Evolutionary conservation across 2,888 invertebrate species (phyloP), one percentile per base, ranked within the genome.

Genomic region (Cryptocephalus moraei): DNA sequence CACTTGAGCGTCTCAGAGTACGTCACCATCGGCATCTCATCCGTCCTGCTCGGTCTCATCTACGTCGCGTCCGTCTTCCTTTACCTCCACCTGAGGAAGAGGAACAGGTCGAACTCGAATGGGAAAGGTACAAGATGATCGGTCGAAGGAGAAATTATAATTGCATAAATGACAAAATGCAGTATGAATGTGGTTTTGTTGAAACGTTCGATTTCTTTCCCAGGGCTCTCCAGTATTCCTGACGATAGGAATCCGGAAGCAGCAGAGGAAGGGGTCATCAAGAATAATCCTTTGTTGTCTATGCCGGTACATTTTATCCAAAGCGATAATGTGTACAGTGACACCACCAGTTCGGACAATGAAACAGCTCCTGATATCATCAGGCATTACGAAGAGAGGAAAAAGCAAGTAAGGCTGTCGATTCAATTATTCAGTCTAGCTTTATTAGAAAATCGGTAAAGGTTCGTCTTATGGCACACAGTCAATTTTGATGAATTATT

Each of bases 31-130:
- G 91, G 86, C 32, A 77, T 89, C 41, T 87, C 87, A 59, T 86
- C 90, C 12, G 74, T 91, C 12, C 74, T 91, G n/a, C 73, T 91
- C n/a, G 90, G 89, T 0, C 75, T 91, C 33, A 85, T 91, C 58
- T 91, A 91, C 68, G 85, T 91, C 12, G 86, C 88, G 0, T 90
- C 90, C 6, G 86, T 91, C 14, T 84, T 89, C 50, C 75, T 91
- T 10, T 91, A 89, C 64, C 67, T 91, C 41, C 86, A 88, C 65
- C 79, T 88, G 54, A 77, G 85, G 59, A 85, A 81, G 67, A 75
- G 81, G 38, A 77, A 80, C 41, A 54, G 55, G 43, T 32, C 49
- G 12, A 51, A 48, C 40, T 22, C 22, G 2, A 22, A 22, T 6
- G 22, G 22, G 3, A 22, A 22, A 22, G 22, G 22, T 22, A 22